Percentiles rank a stretch among this genome's conserved stretches.
Conservation (phyloP, 1,140 invertebrate genomes). For the Caenorhabditis inopinata region DNA sequence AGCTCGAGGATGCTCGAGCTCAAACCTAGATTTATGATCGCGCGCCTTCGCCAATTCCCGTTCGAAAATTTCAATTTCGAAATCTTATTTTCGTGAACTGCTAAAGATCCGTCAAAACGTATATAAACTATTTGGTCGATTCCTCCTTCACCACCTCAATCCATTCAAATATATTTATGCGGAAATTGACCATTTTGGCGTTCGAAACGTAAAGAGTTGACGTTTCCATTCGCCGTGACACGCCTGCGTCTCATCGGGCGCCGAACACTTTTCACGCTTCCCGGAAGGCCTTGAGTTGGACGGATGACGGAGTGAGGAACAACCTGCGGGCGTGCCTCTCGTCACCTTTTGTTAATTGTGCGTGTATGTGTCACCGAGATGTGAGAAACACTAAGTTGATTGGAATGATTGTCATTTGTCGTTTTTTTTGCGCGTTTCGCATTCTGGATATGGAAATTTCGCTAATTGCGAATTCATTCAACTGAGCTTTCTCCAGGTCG, state of each 20-base stretch:
- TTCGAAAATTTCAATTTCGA: neutral
- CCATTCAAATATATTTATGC: slow-evolving; percentile 32
- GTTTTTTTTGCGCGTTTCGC: neutral
- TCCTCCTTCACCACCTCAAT: slow-evolving; percentile 4
- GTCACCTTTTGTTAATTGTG: slow-evolving; percentile 30
- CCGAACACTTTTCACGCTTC: neutral
- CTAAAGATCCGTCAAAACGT: slow-evolving; percentile 23
- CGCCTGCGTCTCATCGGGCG: neutral
- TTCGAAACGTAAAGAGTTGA: slow-evolving; percentile 34
- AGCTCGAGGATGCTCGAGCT: no score
- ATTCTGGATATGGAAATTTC: neutral
- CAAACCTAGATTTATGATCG: no score
- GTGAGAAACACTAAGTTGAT: slow-evolving; percentile 12
- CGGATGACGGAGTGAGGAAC: neutral
- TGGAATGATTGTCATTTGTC: neutral
- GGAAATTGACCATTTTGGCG: slow-evolving; percentile 32
- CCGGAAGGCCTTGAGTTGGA: slow-evolving; percentile 29
- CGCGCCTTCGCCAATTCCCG: no score
- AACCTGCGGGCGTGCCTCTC: slow-evolving; percentile 4
- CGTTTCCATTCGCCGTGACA: slow-evolving; percentile 16
- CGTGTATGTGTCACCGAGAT: slow-evolving; percentile 16
- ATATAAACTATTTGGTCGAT: slow-evolving; percentile 30
- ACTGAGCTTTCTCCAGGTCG: no score
- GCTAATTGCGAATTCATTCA: no score
- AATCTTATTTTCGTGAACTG: neutral